Evolutionary conservation across 1,140 invertebrate species (phyloP), one percentile per base, ranked within the genome.

Genomic region (Acromyrmex charruanus): DNA sequence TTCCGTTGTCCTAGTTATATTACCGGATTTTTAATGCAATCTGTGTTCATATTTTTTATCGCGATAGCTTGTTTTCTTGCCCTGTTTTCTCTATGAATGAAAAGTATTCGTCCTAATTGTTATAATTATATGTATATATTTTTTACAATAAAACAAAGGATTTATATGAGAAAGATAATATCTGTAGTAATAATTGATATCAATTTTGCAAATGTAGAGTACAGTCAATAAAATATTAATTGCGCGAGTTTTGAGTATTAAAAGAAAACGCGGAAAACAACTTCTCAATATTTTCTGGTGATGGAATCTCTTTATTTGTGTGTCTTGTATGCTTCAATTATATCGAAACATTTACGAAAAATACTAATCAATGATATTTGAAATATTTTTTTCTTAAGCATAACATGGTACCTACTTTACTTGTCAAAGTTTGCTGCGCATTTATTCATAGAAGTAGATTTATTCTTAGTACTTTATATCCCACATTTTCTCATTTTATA

Each of bases 321-420:
- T 44, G 39, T 89, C 81, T 87, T 86, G 53, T 89, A 87, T 66
- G 55, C 61, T 82, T 89, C 44, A 81, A 91, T 89, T 87, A 25
- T 87, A 25, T 53, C n/a, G 35, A 90, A 72, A 63, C 71, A 25
- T 88, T 86, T 66, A 84, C 59, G 18, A n/a, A 84, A 7, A 63
- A 82, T 58, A 84, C 85, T 90, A 90, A 91, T 89, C 16, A 77
- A 79, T 63, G 63, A 82, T 79, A 86, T 74, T 53, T 79, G n/a
- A 66, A 59, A 68, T 75, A 80, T 44, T 44, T 51, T 14, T 74
- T 21, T 68, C 66, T 86, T 72, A 65, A 81, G 87, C 35, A 88
- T 93, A 90, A 93, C 87, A 93, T 93, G 94, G 94, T 94, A 94
- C 95, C 95, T 94, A 95, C 95, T 95, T 95, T 93, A 93, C 94